A percentile compares a stretch with the other conserved stretches of the same genome.
phyloP scores from a whole-genome alignment of 2,888 invertebrate species.

The Steinernema hermaphroditum region DNA sequence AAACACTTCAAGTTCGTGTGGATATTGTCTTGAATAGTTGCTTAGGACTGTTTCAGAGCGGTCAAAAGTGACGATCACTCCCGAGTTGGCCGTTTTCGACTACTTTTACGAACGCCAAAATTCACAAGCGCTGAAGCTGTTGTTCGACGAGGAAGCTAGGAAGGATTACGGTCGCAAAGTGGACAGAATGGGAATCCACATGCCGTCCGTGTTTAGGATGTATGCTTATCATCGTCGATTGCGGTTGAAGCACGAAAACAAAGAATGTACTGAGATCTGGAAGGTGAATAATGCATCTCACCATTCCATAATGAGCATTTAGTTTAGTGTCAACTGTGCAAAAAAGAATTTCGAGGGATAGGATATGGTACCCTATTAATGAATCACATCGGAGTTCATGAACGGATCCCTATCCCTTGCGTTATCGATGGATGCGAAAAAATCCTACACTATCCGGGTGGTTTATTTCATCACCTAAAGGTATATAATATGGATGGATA shows the following conservation, averaged over 20 bases:
- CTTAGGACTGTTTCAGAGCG: too few relatives aligned
- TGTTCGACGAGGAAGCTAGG: slow-evolving; percentile 38
- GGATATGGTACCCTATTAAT: not conserved
- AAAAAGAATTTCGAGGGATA: not conserved
- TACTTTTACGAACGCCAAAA: not conserved
- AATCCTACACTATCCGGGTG: not conserved
- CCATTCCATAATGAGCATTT: not conserved
- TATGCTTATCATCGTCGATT: too few relatives aligned
- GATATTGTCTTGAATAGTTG: not conserved
- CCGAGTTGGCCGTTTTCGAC: not conserved
- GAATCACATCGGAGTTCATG: not conserved
- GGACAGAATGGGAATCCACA: not conserved
- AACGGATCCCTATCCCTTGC: not conserved
- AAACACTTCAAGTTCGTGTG: not conserved
- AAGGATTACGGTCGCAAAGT: slow-evolving; percentile 39
- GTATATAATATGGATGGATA: not conserved
- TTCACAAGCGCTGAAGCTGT: not conserved
- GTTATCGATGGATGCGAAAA: slow-evolving; percentile 3
- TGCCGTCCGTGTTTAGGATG: not conserved
- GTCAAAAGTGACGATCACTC: not conserved
- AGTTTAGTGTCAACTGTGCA: slow-evolving; percentile 16
- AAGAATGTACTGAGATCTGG: not conserved
- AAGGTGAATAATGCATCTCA: not conserved
- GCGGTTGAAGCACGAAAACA: not conserved
- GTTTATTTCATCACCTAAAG: not conserved